A percentile compares a stretch with the other conserved stretches of the same genome.
Evolutionary conservation across 2,888 invertebrate species (phyloP).

Genomic region (Boloria euphrosyne): DNA sequence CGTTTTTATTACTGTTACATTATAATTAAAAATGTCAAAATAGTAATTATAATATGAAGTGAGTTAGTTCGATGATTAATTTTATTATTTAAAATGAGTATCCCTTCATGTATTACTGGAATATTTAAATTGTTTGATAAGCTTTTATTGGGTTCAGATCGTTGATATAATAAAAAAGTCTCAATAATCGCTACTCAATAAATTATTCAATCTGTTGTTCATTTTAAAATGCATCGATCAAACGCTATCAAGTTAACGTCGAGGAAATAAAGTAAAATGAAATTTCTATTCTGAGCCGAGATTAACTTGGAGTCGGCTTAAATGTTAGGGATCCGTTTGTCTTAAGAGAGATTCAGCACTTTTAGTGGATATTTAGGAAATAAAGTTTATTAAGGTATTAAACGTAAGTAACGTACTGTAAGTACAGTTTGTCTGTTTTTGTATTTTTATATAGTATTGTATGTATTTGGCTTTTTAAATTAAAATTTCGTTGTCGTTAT

Average conservation of each 20-base stretch:
- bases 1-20: no score
- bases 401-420: no score
- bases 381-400: background rate
- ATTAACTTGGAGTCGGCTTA: slow-evolving; percentile 31
- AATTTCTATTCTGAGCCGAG: slow-evolving; percentile 28
- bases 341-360: background rate
- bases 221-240: slow-evolving; percentile 68
- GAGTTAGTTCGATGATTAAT: no score
- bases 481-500: no score
- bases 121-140: slow-evolving; percentile 52
- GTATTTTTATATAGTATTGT: no score
- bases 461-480: no score
- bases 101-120: slow-evolving; percentile 30
- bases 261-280: slow-evolving; percentile 48
- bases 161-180: slow-evolving; percentile 50
- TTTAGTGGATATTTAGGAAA: background rate
- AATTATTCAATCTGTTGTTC: slow-evolving; percentile 64
- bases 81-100: slow-evolving; percentile 9
- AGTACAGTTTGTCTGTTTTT: no score
- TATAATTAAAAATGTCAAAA: no score
- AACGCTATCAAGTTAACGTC: slow-evolving; percentile 50
- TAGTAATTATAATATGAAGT: no score
- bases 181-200: slow-evolving; percentile 56
- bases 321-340: slow-evolving; percentile 25
- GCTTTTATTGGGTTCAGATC: slow-evolving; percentile 39